These are phyloP conservation scores for Lepidurus couesii DNA, from an alignment of 1,140 invertebrate genomes.

Conservation along the genomic window DNA sequence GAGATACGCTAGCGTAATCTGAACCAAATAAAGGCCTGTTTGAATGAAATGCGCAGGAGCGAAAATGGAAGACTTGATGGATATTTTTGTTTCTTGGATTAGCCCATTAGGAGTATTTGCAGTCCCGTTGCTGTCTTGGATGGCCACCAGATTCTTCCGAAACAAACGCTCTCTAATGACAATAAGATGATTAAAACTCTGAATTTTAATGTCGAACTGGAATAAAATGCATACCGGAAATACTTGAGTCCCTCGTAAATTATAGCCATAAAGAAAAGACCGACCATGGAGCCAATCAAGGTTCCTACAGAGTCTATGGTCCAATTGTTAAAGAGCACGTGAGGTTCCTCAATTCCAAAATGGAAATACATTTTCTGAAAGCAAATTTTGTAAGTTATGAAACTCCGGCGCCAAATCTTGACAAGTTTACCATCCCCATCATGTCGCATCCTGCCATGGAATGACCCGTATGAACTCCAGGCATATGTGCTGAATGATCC, in stretches of 20 bases:
- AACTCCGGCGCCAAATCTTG: background rate
- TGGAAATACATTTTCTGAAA: constrained; percentile 67
- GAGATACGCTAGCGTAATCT: constrained; percentile 83
- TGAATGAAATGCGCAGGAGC: constrained; percentile 75
- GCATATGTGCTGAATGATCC: background rate
- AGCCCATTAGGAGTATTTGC: constrained; percentile 5
- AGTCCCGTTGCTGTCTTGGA: constrained; percentile 35
- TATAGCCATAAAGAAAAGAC: constrained; percentile 74
- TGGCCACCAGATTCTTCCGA: constrained; percentile 34
- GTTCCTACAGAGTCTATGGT: constrained; percentile 62
- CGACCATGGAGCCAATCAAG: constrained; percentile 74
- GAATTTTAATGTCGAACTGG: background rate
- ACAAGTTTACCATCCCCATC: constrained; percentile 27
- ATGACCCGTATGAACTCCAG: background rate
- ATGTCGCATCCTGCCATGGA: background rate
- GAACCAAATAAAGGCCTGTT: constrained; percentile 80
- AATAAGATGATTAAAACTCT: background rate
- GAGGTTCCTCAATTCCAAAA: constrained; percentile 60
- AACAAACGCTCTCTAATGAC: constrained; percentile 38
- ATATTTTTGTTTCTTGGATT: background rate
- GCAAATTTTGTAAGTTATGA: background rate
- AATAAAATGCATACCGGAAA: constrained; percentile 52
- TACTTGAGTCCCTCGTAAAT: constrained; percentile 89
- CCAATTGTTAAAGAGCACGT: constrained; percentile 73
- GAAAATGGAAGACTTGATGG: constrained; percentile 52